Conservation (phyloP, 2,113 vertebrate species). For the Physeter macrocephalus region DNA sequence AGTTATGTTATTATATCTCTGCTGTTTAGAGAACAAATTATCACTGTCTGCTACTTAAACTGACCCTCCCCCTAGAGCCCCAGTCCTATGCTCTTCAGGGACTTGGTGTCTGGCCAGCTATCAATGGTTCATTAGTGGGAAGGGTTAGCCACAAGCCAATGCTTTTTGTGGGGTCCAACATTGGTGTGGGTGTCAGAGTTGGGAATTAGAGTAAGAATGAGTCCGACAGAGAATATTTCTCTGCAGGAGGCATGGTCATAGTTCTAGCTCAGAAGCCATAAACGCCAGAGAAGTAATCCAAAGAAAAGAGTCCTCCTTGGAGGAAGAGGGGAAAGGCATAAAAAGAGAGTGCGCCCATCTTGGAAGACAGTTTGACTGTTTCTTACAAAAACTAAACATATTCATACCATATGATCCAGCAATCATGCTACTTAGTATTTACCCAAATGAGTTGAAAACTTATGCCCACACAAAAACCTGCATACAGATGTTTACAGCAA, state of each 20-base stretch:
- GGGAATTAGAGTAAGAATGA: not conserved
- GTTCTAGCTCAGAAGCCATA: not conserved
- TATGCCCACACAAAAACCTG: not conserved
- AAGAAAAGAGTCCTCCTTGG: not conserved
- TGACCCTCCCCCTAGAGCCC: not conserved
- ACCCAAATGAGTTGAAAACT: not conserved
- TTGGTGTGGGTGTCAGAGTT: not conserved
- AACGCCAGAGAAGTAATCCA: not conserved
- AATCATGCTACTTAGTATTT: not conserved
- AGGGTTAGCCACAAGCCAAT: not conserved
- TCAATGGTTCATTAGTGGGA: not conserved
- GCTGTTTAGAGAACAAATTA: slow-evolving; percentile 22
- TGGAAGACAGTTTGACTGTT: not conserved
- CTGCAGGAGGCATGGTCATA: not conserved
- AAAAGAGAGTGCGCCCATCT: not conserved
- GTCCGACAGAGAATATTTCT: not conserved
- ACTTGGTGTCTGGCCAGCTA: not conserved
- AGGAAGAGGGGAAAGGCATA: not conserved
- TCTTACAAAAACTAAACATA: not conserved
- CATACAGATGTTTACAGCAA: not conserved
- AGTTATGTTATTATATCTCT: not conserved
- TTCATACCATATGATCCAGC: not conserved
- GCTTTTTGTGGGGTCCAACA: not conserved
- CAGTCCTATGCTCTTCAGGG: not conserved
- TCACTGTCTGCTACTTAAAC: not conserved